Evolutionary conservation across 92 coral and sea anemone genomes (phyloP), one percentile per base, ranked within the genome.

Genomic region (Siderastrea radians): DNA sequence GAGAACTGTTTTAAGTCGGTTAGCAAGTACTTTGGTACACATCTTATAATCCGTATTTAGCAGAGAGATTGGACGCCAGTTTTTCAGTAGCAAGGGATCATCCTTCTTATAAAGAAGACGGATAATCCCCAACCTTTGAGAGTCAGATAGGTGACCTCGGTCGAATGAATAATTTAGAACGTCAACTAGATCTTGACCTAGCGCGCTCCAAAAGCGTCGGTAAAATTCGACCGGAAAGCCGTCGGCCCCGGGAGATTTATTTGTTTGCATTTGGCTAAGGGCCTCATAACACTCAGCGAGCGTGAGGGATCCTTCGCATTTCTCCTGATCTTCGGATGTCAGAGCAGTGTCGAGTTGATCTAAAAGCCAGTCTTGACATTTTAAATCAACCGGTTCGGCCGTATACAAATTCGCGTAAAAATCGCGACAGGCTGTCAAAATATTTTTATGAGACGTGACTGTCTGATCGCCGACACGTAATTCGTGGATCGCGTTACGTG

Each of bases 141-240:
- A 84, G 48, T 45, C 82, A 12, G 88, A 55, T 3, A 84, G 63
- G 2, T 38, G 46, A 2, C 75, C 81, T 1, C 16, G 57, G 1
- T 73, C 51, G 43, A 61, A 75, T 3, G 64, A 49, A n/a, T 43
- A 19, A 12, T 75, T 75, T 3, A 75, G 81, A 1, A 62, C 59
- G 0, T 50, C 59, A 0, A 61, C 52, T 3, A 63, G 38, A 4
- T 63, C 72, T 0, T 16, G 11, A 0, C 85, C 85, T 0, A 46
- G 44, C 4, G 14, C 8, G 14, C 75, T 17, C 90, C 90, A 86
- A 68, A 77, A 77, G 49, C 67, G 68, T 1, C 38, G 0, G 8
- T 86, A 86, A 69, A 86, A 86, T 48, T 80, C 91, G 0, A 74
- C 71, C 63, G 76, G 59, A 7, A 88, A 52, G 48, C 91, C 82